Percentiles rank a stretch among this genome's conserved stretches.
These are phyloP conservation scores for Girardinichthys multiradiatus DNA, from an alignment of 2,113 vertebrate genomes.

Conservation along the genomic window DNA sequence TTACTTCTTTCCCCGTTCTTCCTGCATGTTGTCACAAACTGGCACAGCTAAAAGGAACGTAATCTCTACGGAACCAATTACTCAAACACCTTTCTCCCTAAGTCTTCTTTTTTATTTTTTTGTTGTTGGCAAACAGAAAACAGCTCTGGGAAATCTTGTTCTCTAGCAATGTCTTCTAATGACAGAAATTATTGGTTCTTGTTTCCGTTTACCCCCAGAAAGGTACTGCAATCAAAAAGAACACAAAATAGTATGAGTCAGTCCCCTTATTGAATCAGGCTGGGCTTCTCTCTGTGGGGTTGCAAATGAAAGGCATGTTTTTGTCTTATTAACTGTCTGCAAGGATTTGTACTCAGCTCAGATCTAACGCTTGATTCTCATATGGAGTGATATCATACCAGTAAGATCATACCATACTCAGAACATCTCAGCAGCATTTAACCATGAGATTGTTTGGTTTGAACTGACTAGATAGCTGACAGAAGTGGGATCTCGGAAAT, in stretches of 20 bases:
- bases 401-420: neutral
- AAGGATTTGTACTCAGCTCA: conserved; percentile 20
- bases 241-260: conserved; percentile 13
- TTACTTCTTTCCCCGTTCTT: conserved; percentile 25
- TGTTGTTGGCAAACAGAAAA: conserved; percentile 62
- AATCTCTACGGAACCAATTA: conserved; percentile 83
- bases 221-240: conserved; percentile 65
- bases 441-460: neutral
- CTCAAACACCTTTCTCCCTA: conserved; percentile 43
- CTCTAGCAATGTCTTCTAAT: conserved; percentile 69
- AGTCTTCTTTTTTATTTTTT: conserved; percentile 4
- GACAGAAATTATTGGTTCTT: conserved; percentile 53
- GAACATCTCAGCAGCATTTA: neutral
- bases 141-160: conserved; percentile 73
- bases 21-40: conserved; percentile 47
- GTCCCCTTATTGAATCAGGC: conserved; percentile 24
- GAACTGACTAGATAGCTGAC: neutral
- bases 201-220: conserved; percentile 64
- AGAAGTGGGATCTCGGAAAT: too few species aligned
- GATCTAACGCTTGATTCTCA: conserved; percentile 4
- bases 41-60: conserved; percentile 56
- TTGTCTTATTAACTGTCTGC: conserved; percentile 12
- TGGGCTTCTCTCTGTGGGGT: conserved; percentile 11
- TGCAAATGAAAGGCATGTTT: conserved; percentile 40
- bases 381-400: neutral